Conservation (phyloP, 2,797 vertebrate genomes). For the Carduelis carduelis region DNA sequence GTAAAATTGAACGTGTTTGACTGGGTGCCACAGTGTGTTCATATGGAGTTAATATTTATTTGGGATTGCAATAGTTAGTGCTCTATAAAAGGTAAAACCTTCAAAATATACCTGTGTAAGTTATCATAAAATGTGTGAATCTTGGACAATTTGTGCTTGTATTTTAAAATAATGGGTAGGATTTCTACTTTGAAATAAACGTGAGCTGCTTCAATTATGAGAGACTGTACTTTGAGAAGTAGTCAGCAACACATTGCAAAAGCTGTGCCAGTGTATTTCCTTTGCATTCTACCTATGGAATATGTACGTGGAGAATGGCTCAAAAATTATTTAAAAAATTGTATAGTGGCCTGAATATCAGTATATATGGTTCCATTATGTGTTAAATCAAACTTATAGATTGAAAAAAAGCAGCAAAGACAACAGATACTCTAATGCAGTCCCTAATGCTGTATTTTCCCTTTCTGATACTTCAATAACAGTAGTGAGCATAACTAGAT, state of each 20-base stretch:
- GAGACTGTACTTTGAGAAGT: background rate
- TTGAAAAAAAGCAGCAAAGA: background rate
- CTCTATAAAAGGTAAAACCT: background rate
- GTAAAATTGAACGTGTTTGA: background rate
- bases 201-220: background rate
- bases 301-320: background rate
- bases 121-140: background rate
- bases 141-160: background rate
- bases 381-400: background rate
- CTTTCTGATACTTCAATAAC: background rate
- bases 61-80: background rate
- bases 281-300: background rate
- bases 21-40: background rate
- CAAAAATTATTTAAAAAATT: rapidly evolving
- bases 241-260: background rate
- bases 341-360: background rate
- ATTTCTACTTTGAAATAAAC: background rate
- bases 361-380: background rate
- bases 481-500: background rate
- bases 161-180: background rate
- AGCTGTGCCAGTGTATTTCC: background rate
- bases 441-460: background rate
- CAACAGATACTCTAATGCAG: background rate
- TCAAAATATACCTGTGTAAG: background rate
- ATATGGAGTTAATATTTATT: background rate